These are phyloP conservation scores for Mimachlamys varia DNA, from an alignment of 2,888 invertebrate species.

Conservation along the genomic window DNA sequence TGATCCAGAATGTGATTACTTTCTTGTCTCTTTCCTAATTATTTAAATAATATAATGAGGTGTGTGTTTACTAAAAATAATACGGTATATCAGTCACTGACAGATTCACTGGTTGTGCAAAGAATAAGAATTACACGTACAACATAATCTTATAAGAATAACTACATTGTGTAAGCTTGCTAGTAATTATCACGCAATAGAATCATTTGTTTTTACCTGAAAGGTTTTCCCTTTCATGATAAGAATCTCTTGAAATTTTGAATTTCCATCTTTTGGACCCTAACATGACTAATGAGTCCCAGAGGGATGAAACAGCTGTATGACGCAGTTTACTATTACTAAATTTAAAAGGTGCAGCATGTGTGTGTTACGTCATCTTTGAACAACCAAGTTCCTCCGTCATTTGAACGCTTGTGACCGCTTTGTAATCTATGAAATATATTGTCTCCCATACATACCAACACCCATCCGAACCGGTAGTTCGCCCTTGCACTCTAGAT, in stretches of 20 bases:
- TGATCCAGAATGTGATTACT: neutral
- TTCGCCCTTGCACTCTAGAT: constrained; percentile 17
- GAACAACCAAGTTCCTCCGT: neutral
- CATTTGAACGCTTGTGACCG: neutral
- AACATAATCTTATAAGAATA: too few relatives aligned
- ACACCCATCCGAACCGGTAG: neutral
- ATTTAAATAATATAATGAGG: neutral
- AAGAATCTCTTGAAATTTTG: too few relatives aligned
- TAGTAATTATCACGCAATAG: too few relatives aligned
- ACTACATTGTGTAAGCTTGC: too few relatives aligned
- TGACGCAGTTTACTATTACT: too few relatives aligned
- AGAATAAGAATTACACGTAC: neutral
- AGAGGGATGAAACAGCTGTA: too few relatives aligned
- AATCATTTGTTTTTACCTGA: too few relatives aligned
- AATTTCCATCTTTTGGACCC: too few relatives aligned
- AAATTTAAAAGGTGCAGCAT: too few relatives aligned
- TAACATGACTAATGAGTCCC: too few relatives aligned
- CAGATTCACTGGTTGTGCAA: neutral
- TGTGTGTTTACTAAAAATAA: constrained; percentile 4
- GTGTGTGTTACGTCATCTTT: too few relatives aligned
- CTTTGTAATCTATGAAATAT: neutral
- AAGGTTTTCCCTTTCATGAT: too few relatives aligned
- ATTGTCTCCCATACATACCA: neutral
- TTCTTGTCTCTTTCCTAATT: neutral
- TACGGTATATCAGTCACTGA: neutral